A percentile compares a stretch with the other conserved stretches of the same genome.
These are phyloP conservation scores for Galerucella pusilla DNA, from an alignment of 2,888 invertebrate species.

Conservation along the genomic window DNA sequence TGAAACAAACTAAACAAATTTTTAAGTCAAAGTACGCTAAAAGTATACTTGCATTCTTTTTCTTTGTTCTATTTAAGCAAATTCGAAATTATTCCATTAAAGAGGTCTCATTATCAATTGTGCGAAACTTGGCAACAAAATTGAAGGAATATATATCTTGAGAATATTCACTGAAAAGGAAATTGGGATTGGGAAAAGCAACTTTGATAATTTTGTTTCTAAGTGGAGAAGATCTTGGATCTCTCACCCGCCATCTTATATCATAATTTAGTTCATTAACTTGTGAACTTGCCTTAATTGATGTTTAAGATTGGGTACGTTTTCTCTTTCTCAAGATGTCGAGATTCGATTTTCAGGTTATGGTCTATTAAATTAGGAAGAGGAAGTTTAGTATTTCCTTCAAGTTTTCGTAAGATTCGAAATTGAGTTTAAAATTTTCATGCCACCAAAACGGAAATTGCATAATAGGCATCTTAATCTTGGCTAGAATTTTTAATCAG, in stretches of 20 bases:
- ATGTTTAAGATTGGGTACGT: conserved; percentile 59
- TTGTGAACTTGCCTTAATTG: conserved; percentile 60
- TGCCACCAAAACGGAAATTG: background rate
- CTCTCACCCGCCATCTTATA: conserved; percentile 57
- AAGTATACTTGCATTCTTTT: no score
- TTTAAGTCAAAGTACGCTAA: no score
- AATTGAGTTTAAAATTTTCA: background rate
- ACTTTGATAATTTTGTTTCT: conserved; percentile 57
- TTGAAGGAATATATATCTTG: conserved; percentile 25
- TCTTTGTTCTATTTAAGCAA: background rate
- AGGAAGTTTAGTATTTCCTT: conserved; percentile 21
- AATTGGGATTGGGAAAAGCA: conserved; percentile 40
- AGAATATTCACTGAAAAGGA: conserved; percentile 11
- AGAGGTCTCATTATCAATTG: background rate
- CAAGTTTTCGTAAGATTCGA: conserved; percentile 17
- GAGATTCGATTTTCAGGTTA: conserved; percentile 32
- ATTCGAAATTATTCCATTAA: background rate
- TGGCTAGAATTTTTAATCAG: no score
- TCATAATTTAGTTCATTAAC: conserved; percentile 59
- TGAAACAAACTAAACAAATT: no score
- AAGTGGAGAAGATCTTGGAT: conserved; percentile 48
- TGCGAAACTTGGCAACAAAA: conserved; percentile 13
- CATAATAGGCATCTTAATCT: no score
- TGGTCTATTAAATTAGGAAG: conserved; percentile 23
- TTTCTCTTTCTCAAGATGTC: conserved; percentile 17